phyloP scores from a whole-genome alignment of 2,113 vertebrate species.

The Sporophila hypoxantha region DNA sequence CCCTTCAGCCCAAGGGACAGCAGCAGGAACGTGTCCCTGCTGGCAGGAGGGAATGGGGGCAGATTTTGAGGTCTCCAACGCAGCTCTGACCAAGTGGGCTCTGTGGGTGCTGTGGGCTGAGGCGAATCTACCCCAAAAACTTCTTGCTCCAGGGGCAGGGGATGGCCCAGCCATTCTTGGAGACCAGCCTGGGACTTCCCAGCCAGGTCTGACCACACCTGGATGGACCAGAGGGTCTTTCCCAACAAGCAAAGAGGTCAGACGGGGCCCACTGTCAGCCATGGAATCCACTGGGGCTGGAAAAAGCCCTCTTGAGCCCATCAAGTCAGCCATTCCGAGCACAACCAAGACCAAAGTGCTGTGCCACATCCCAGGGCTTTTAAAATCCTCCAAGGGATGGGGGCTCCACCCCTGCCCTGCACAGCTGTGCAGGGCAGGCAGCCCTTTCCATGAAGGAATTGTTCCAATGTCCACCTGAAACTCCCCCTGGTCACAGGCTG shows the following conservation, averaged over 20 bases:
- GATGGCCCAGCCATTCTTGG: background rate
- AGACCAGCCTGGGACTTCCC: background rate
- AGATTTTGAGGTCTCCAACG: background rate
- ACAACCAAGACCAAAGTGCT: background rate
- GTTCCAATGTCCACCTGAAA: background rate
- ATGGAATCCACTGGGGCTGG: background rate
- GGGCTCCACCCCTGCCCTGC: background rate
- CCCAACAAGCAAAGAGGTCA: background rate
- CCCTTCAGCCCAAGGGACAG: background rate
- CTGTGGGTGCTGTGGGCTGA: accelerated
- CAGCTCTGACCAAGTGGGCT: background rate
- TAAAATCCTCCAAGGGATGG: background rate
- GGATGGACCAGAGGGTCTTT: background rate
- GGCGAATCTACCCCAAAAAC: accelerated
- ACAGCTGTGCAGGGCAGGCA: background rate
- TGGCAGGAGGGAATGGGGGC: background rate
- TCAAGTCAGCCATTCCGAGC: background rate
- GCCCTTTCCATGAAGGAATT: background rate
- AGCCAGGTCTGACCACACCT: background rate
- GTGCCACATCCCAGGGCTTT: background rate
- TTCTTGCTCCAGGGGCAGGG: background rate
- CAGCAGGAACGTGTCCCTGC: background rate
- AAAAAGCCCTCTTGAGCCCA: background rate
- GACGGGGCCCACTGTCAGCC: accelerated
- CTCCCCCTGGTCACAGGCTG: background rate